Base-by-base conservation (phyloP, 1,140 invertebrate species). In the Linepithema humile region DNA sequence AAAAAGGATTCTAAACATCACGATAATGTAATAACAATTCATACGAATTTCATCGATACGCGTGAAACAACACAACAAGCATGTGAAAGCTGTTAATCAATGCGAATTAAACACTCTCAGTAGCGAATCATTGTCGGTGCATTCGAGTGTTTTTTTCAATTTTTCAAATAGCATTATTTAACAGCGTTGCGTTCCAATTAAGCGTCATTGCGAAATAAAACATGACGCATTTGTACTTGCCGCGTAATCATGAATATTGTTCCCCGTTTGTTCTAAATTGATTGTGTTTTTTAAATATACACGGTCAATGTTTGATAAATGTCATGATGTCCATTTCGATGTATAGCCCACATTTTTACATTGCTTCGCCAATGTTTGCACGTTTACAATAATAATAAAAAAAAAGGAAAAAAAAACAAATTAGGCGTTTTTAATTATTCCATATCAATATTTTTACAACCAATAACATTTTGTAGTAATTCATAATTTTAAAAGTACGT, bases 191-290 rank as follows among this genome's bases (percentile, higher is more conserved):
- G 32, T 59, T 57, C 20, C 65, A 64, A 87, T 86, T 83, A 83
- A 83, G 83, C 4, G 17, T 17, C 35, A 15, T 35, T 74, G 23
- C 38, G 26, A 20, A 29, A 12, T 48, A 60, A 45, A 75, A 20
- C 32, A 50, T 5, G 15, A n/a, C 17, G 38, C 43, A 35, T 12
- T 45, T 35, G 20, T 85, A 82, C 20, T 57, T 87, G 10, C 15
- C n/a, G 20, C 26, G 72, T 86, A 87, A 87, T 87, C 53, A 29
- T 53, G 26, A 83, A 75, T 69, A 83, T 69, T 70, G 77, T 45
- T 69, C 20, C 38, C 69, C 12, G 62, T 38, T 83, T 86, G 26
- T 45, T 69, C 62, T 62, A 74, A 50, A 20, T 32, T 48, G 55
- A 87, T 86, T 75, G 77, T 83, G 40, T 83, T 83, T 87, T 83